Evolutionary conservation across 2,797 vertebrate genomes (phyloP), one percentile per base, ranked within the genome.

Genomic region (Denticeps clupeoides): DNA sequence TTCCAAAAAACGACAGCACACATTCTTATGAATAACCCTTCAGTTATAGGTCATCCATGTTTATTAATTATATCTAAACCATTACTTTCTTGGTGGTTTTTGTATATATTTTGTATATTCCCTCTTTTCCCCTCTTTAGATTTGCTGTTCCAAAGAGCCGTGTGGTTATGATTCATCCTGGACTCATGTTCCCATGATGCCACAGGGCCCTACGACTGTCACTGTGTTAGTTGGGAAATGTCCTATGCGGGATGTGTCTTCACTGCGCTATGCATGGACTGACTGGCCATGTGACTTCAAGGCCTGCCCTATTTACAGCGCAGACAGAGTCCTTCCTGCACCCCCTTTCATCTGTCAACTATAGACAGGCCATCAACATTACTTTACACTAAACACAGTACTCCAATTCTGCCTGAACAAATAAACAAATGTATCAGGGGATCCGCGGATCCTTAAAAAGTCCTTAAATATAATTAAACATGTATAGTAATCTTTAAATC

Each of bases 261-360:
- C 69, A 22, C 33, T 96, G 33, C 85, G 89, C 19, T 95, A 94
- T 0, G 89, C 89, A 4, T 96, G 93, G 93, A 73, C 18, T 0
- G 81, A 91, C 13, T 91, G 87, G 89, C 90, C 93, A 4, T 96
- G 93, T 40, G 62, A 76, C 5, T 89, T 90, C 38, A 85, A 87
- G 69, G 69, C 68, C 22, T 97, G 93, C 29, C 77, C 83, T 0
- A 27, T 95, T 25, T 97, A 96, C 68, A 81, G 88, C 32, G 26
- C 55, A 4, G 23, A 38, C 7, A 7, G 40, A 10, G 1, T 56
- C 16, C 69, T 91, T 51, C 90, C 91, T 1, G 90, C 86, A 0
- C 86, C 91, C 8, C 77, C 87, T 0, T 93, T 93, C 49, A 32
- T 72, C 7, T 3, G 24, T 4, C 24, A 25, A 7, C 2, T 25